Evolutionary conservation across 2,888 invertebrate species (phyloP).

Genomic region (Anorthoa munda): DNA sequence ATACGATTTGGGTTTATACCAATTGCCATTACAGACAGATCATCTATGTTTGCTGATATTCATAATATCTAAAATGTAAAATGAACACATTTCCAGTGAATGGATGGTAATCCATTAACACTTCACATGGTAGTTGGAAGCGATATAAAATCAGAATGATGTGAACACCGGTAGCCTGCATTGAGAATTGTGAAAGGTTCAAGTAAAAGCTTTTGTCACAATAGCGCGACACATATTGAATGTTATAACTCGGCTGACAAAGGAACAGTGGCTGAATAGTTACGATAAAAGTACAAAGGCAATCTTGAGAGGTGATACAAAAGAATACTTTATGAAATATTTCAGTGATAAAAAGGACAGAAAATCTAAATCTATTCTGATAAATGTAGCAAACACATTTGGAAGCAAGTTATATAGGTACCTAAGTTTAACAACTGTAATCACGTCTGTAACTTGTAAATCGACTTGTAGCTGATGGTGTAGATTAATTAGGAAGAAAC

Average conservation of each 20-base stretch:
- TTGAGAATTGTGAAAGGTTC: conserved; percentile 5
- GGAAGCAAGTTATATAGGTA: no score
- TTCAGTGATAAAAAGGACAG: not conserved
- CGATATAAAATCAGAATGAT: not conserved
- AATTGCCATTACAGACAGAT: not conserved
- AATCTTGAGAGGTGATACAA: conserved; percentile 9
- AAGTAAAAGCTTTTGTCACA: conserved; percentile 33
- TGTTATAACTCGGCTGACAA: conserved; percentile 5
- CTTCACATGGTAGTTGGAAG: not conserved
- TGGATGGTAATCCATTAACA: not conserved
- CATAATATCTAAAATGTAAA: not conserved
- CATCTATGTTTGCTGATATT: conserved; percentile 7
- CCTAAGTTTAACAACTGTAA: conserved; percentile 5
- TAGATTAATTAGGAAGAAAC: conserved; percentile 4
- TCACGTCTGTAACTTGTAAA: not conserved
- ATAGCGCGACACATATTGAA: conserved; percentile 31
- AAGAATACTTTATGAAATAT: not conserved
- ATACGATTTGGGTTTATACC: conserved; percentile 20
- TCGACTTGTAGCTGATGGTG: not conserved
- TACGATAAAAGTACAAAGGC: not conserved
- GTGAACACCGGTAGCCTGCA: not conserved
- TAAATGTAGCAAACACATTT: not conserved
- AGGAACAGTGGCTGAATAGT: conserved; percentile 22
- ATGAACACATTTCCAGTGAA: conserved; percentile 15
- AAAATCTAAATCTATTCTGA: not conserved